phyloP scores from a whole-genome alignment of 2,888 invertebrate species.

The Hecatera dysodea region DNA sequence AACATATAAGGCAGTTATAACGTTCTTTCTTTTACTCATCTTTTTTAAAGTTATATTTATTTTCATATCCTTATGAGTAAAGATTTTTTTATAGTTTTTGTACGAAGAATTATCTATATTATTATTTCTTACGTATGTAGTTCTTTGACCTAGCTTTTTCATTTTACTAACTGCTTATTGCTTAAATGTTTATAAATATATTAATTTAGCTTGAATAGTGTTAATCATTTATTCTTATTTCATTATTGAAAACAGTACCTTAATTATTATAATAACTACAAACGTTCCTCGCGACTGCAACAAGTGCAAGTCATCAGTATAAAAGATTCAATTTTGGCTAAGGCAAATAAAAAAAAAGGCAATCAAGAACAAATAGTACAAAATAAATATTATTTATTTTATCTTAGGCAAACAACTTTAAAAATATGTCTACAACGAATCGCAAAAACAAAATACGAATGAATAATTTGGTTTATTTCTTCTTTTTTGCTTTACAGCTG shows the following conservation, averaged over 20 bases:
- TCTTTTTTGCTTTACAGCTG: constrained; percentile 38
- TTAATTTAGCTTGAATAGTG: constrained; percentile 7
- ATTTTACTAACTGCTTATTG: background rate
- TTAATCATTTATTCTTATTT: background rate
- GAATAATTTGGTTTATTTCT: background rate
- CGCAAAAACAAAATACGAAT: no score
- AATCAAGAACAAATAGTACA: no score
- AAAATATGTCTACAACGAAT: background rate
- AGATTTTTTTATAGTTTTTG: background rate
- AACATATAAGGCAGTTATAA: background rate
- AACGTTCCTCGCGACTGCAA: no score
- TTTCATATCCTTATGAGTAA: no score
- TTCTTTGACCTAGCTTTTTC: background rate
- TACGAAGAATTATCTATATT: background rate
- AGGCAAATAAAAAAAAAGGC: no score
- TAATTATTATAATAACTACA: no score
- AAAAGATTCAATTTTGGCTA: no score
- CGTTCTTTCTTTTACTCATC: background rate
- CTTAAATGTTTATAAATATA: constrained; percentile 4
- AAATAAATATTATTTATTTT: no score
- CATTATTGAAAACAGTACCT: no score
- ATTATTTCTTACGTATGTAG: background rate
- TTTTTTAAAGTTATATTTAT: background rate
- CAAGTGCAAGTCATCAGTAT: no score
- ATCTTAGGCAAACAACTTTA: background rate